phyloP scores from a whole-genome alignment of 2,113 vertebrate genomes.

The Montifringilla adamsi region DNA sequence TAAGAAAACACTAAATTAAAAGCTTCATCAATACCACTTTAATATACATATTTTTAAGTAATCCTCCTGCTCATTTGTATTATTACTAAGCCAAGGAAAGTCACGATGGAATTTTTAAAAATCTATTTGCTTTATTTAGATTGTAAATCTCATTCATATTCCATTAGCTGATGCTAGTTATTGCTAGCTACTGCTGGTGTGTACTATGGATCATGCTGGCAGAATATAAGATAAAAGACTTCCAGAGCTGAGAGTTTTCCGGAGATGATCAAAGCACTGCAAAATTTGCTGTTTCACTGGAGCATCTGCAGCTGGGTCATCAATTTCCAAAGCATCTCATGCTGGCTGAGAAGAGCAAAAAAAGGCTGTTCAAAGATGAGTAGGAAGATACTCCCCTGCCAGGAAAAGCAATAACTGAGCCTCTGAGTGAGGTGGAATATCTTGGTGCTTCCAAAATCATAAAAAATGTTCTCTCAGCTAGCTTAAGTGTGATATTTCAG shows the following conservation, averaged over 20 bases:
- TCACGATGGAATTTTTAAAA: neutral
- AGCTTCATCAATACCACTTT: neutral
- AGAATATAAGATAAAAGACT: neutral
- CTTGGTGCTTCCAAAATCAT: neutral
- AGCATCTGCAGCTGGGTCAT: neutral
- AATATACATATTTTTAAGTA: neutral
- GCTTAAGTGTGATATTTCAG: neutral
- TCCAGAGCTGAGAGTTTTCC: neutral
- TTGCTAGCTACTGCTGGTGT: neutral
- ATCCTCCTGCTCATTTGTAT: neutral
- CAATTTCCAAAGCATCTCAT: neutral
- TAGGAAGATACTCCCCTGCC: neutral
- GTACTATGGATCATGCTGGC: neutral
- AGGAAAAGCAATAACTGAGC: neutral
- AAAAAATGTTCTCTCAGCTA: neutral
- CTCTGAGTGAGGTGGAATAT: neutral
- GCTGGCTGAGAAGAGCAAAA: neutral
- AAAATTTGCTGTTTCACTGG: constrained; percentile 29
- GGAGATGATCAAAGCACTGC: neutral
- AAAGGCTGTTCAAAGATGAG: neutral
- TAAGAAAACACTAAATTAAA: neutral
- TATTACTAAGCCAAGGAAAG: neutral
- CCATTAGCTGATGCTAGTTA: neutral
- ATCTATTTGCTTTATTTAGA: neutral
- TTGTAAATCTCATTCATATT: neutral